These are phyloP conservation scores for Hylaeus anthracinus DNA, from an alignment of 1,140 invertebrate genomes.

Conservation along the genomic window DNA sequence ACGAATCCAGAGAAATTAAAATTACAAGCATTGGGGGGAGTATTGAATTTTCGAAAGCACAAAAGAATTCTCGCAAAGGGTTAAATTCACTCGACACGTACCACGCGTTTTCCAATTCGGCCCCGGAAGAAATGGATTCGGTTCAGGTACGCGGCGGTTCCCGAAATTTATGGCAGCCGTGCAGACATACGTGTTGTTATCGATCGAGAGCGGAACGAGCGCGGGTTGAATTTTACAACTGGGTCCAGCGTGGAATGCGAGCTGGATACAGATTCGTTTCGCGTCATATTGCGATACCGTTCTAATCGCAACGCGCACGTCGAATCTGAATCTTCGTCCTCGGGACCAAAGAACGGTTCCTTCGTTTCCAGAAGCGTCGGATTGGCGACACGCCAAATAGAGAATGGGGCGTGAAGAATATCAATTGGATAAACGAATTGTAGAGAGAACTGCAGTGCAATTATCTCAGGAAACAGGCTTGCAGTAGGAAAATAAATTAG, in stretches of 20 bases:
- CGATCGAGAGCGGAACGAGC: background rate
- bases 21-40: no score
- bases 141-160: slow-evolving; percentile 1
- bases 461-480: no score
- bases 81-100: background rate
- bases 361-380: background rate
- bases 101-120: slow-evolving; percentile 2
- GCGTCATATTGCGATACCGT: background rate
- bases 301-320: background rate
- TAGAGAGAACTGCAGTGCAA: no score
- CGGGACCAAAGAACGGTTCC: background rate
- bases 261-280: background rate
- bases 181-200: no score
- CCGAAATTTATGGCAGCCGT: slow-evolving; percentile 2
- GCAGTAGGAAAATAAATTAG: no score
- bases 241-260: background rate
- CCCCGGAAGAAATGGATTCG: background rate
- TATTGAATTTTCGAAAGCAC: no score
- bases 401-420: no score
- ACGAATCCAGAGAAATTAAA: no score
- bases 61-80: no score
- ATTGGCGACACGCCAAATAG: background rate
- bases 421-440: no score
- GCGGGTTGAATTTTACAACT: slow-evolving; percentile 2
- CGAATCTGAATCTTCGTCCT: background rate